A percentile compares a stretch with the other conserved stretches of the same genome.
phyloP scores from a whole-genome alignment of 2,113 vertebrate genomes.

The Condylura cristata region DNA sequence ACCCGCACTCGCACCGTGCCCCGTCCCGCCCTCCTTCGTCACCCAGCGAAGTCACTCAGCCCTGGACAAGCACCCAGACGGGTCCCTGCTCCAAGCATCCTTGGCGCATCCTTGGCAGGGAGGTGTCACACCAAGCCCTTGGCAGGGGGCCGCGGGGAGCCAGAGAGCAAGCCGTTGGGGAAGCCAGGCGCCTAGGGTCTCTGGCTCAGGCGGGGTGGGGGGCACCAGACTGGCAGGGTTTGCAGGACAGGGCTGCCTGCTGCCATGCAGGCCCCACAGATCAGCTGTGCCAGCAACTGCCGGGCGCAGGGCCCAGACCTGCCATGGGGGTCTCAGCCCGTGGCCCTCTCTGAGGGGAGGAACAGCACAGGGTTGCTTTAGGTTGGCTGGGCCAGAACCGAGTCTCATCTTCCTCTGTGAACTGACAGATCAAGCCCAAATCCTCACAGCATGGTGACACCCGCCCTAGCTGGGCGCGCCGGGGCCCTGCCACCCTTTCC shows the following conservation, averaged over 20 bases:
- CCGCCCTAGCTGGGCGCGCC: neutral
- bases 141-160: too few species aligned
- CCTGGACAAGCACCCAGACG: neutral
- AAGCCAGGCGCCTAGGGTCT: neutral
- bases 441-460: fast-evolving
- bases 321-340: neutral
- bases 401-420: too few species aligned
- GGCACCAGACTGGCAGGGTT: neutral
- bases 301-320: neutral
- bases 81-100: too few species aligned
- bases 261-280: too few species aligned
- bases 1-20: neutral
- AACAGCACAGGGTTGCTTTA: neutral
- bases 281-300: neutral
- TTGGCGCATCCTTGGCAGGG: too few species aligned
- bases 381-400: neutral
- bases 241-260: neutral
- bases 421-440: neutral
- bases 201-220: neutral
- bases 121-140: too few species aligned
- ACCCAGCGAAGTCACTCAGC: neutral
- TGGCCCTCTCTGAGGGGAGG: neutral
- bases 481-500: neutral
- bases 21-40: neutral
- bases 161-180: neutral